Percentiles rank a stretch among this genome's conserved stretches.
Evolutionary conservation across 2,113 vertebrate genomes (phyloP).

Genomic region (Elanus axillaris): DNA sequence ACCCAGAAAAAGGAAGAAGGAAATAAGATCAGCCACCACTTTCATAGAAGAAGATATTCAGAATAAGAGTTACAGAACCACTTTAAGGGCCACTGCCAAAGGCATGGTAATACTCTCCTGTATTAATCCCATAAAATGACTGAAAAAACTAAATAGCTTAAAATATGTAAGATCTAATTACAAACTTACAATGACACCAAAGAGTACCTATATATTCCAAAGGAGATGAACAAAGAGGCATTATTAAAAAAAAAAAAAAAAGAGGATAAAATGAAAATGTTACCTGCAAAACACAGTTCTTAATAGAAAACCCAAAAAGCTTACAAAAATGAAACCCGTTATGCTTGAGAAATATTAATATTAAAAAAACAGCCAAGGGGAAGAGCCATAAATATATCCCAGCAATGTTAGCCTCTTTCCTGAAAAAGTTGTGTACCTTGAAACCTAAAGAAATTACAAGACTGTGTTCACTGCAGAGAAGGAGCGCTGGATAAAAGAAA

Average conservation of each 20-base stretch:
- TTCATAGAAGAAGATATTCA: background rate
- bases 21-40: background rate
- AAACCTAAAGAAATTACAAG: background rate
- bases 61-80: background rate
- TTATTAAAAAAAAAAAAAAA: background rate
- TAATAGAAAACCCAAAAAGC: background rate
- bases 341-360: background rate
- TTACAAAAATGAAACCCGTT: background rate
- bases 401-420: background rate
- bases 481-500: background rate
- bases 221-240: background rate
- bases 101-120: background rate
- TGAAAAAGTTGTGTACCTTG: background rate
- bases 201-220: background rate
- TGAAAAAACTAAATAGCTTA: background rate
- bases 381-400: background rate
- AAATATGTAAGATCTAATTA: background rate
- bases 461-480: background rate
- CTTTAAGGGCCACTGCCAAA: background rate
- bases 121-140: background rate
- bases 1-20: background rate
- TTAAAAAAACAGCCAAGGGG: background rate
- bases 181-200: background rate
- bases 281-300: background rate
- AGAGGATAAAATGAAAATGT: background rate